Evolutionary conservation across 2,113 vertebrate species (phyloP), one percentile per base, ranked within the genome.

Genomic region (Marcusenius ussheri): DNA sequence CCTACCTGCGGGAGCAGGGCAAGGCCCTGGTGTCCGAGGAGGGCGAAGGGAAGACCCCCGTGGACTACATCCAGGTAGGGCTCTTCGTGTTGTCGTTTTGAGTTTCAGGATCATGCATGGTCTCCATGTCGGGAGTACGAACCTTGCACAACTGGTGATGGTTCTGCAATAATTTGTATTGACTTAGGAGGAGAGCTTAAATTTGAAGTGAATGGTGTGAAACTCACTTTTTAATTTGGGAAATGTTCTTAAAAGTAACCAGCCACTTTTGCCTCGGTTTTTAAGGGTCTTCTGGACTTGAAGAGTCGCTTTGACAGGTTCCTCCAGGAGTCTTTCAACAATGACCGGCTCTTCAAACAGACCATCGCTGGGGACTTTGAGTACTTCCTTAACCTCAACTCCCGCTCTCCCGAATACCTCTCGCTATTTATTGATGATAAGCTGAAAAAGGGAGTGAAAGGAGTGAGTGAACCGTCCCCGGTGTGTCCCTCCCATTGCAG

Each of bases 341-440:
- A 98, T 3, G 98, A 99, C 92, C 95, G 98, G 83, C 97, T 99
- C 87, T 99, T 99, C 95, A 99, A 99, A 93, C 98, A 99, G 94
- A 99, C 98, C 84, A 99, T 99, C 90, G 98, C 98, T 89, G 97
- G 98, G 92, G 98, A 99, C 93, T 99, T 99, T 91, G 98, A 99
- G 93, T 99, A 99, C 94, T 99, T 99, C 94, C 97, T 99, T 90
- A 99, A 99, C 94, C 98, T 99, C 93, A 99, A 99, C 95, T 98
- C 98, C 62, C 96, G 98, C 92, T 99, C 98, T 90, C 98, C 98
- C 35, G 98, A 99, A 95, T 99, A 99, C 95, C 96, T 99, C 93
- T 99, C 98, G 17, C 97, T 99, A 95, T 99, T 99, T 96, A 99
- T 99, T 94, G 98, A 99, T 24, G 98, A 99, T 95, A 99, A 99